Conservation (phyloP, 2,113 vertebrate species). For the Acrocephalus kingi region DNA sequence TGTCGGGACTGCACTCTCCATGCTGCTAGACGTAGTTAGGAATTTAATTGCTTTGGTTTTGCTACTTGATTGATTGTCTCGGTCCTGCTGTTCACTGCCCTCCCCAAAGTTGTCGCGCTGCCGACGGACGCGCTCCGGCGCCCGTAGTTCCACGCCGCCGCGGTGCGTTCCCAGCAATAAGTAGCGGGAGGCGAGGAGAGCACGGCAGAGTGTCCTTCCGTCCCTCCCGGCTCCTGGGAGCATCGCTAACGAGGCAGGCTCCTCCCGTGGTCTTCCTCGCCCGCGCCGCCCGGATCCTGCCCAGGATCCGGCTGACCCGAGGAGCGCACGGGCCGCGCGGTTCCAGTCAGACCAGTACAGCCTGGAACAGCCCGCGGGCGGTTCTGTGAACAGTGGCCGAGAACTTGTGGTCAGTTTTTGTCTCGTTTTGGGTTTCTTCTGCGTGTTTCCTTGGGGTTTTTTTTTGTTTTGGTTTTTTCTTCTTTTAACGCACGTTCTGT, state of each 20-base stretch:
- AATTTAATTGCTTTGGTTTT: conserved; percentile 76
- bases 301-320: conserved; percentile 58
- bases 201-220: conserved; percentile 53
- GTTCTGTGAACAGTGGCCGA: conserved; percentile 67
- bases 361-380: conserved; percentile 55
- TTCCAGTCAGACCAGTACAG: conserved; percentile 61
- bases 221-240: conserved; percentile 27
- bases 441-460: not conserved
- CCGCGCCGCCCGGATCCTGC: conserved; percentile 63
- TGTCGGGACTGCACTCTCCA: conserved; percentile 74
- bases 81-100: conserved; percentile 67
- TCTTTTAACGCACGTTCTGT: conserved; percentile 46
- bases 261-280: conserved; percentile 61
- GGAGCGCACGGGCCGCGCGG: conserved; percentile 37
- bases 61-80: conserved; percentile 71
- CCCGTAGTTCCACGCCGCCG: conserved; percentile 49
- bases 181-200: conserved; percentile 67
- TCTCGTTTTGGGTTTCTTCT: conserved; percentile 17
- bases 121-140: not conserved
- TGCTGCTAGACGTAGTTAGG: conserved; percentile 76
- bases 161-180: conserved; percentile 62
- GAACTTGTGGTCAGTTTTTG: conserved; percentile 68
- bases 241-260: conserved; percentile 36
- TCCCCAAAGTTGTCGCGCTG: conserved; percentile 39
- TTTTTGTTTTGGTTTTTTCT: not conserved